Conservation (phyloP, 2,113 vertebrate genomes). For the Leptobrachium ailaonicum region DNA sequence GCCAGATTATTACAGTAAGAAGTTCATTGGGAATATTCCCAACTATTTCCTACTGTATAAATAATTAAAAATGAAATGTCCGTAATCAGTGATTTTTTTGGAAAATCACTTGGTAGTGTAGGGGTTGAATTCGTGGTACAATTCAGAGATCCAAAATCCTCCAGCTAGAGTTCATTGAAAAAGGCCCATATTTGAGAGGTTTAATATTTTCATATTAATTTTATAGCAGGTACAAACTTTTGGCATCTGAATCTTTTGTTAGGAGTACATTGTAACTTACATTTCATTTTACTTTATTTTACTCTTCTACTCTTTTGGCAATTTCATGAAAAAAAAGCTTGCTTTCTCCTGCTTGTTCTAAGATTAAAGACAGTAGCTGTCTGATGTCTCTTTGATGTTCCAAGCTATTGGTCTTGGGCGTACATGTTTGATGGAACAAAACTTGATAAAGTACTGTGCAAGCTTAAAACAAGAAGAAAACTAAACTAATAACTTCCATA, state of each 20-base stretch:
- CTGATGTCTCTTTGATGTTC: constrained; percentile 36
- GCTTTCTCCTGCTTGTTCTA: constrained; percentile 21
- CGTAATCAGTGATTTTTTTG: too few species aligned
- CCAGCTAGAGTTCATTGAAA: too few species aligned
- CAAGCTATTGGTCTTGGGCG: constrained; percentile 22
- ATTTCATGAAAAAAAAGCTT: constrained; percentile 32
- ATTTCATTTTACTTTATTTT: constrained; percentile 1
- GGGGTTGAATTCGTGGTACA: too few species aligned
- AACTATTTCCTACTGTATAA: too few species aligned
- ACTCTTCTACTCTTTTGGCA: neutral
- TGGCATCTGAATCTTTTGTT: neutral
- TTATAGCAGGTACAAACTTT: neutral
- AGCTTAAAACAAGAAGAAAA: constrained; percentile 27
- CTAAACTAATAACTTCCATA: neutral
- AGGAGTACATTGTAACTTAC: neutral
- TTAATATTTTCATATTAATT: too few species aligned
- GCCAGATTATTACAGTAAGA: too few species aligned
- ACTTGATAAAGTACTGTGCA: constrained; percentile 19
- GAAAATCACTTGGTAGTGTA: too few species aligned
- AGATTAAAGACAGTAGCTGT: constrained; percentile 29
- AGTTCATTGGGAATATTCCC: too few species aligned
- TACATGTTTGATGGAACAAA: constrained; percentile 34
- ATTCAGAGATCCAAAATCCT: too few species aligned
- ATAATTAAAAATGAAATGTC: too few species aligned
- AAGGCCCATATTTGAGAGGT: too few species aligned